Evolutionary conservation across 2,113 vertebrate species (phyloP).

Genomic region (Petroica traversi): DNA sequence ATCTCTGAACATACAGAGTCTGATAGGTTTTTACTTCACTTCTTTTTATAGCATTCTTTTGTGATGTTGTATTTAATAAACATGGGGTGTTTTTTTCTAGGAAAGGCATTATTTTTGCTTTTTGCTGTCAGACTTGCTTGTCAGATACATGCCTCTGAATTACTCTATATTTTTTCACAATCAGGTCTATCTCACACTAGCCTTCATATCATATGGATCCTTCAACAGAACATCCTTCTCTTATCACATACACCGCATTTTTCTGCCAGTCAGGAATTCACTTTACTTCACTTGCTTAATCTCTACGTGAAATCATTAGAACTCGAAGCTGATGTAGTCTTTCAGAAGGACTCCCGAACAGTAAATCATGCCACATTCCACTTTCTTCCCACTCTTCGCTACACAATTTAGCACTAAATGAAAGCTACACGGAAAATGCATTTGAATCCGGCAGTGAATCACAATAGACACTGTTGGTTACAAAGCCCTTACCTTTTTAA

Average conservation of each 20-base stretch:
- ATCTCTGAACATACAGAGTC: not conserved
- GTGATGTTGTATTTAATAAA: not conserved
- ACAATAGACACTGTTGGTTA: not conserved
- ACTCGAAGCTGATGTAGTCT: not conserved
- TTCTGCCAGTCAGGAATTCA: not conserved
- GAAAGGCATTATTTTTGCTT: not conserved
- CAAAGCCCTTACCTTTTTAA: conserved; percentile 63
- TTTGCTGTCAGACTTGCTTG: not conserved
- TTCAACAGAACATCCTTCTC: not conserved
- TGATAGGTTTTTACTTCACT: not conserved
- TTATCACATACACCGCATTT: not conserved
- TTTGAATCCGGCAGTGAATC: not conserved
- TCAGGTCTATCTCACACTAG: not conserved
- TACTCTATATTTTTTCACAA: not conserved
- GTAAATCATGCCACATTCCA: not conserved
- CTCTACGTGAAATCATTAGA: not conserved
- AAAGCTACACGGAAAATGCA: not conserved
- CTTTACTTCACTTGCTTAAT: not conserved
- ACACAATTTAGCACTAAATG: not conserved
- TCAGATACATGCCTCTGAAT: not conserved
- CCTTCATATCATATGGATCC: not conserved
- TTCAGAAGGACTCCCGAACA: not conserved
- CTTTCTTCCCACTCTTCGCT: not conserved
- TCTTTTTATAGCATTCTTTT: not conserved
- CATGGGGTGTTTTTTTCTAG: not conserved